A percentile compares a stretch with the other conserved stretches of the same genome.
phyloP scores from a whole-genome alignment of 2,113 vertebrate species.

The Alosa alosa region DNA sequence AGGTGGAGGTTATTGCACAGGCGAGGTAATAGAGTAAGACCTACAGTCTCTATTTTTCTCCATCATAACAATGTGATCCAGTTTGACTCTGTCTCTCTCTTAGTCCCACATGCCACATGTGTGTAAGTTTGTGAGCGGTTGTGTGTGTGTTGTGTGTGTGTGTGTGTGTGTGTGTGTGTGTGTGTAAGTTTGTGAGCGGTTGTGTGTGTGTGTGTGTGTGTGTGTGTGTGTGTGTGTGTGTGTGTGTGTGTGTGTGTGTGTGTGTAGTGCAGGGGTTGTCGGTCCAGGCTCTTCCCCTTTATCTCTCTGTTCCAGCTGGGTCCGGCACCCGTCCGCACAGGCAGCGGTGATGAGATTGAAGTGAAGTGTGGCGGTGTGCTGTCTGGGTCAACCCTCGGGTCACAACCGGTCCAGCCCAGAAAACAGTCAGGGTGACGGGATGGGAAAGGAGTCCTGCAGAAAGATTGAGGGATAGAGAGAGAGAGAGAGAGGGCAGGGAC shows the following conservation, averaged over 20 bases:
- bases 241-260: not conserved
- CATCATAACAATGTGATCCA: too few relatives aligned
- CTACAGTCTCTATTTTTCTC: too few relatives aligned
- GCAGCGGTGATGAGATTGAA: conserved; percentile 60
- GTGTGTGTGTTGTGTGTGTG: conserved; percentile 5
- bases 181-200: not conserved
- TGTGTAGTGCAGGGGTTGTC: not conserved
- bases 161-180: not conserved
- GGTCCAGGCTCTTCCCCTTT: conserved; percentile 69
- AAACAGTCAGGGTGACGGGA: conserved; percentile 35
- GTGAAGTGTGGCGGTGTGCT: conserved; percentile 39
- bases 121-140: not conserved
- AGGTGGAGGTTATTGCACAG: too few relatives aligned
- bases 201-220: conserved; percentile 17
- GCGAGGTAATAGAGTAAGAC: too few relatives aligned
- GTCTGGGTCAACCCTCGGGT: conserved; percentile 54
- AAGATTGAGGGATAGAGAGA: conserved; percentile 21
- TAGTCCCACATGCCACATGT: not conserved
- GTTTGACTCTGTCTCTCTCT: too few relatives aligned
- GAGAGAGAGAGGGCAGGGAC: not conserved
- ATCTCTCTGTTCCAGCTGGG: conserved; percentile 81
- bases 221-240: not conserved
- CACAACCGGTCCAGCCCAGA: not conserved
- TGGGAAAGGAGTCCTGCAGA: not conserved
- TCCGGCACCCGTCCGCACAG: conserved; percentile 71